Percentiles rank a stretch among this genome's conserved stretches.
Conservation (phyloP, 2,113 vertebrate species). For the Nibea coibor region DNA sequence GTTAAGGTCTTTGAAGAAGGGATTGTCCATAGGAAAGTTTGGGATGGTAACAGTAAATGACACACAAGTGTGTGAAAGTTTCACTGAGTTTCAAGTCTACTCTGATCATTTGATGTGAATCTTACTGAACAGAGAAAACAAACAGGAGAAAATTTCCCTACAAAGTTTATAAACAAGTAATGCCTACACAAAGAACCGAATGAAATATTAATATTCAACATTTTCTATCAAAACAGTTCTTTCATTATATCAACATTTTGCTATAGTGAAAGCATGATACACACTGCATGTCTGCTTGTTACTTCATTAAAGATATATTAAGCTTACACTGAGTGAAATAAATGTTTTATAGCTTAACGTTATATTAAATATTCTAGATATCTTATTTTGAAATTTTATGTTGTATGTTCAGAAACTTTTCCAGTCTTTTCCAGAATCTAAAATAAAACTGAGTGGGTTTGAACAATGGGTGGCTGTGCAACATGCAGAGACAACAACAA, state of each 20-base stretch:
- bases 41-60: slow-evolving; percentile 61
- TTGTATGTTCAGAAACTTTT: neutral
- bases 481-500: neutral
- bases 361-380: neutral
- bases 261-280: neutral
- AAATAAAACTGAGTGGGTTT: slow-evolving; percentile 10
- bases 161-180: neutral
- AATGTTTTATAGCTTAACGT: neutral
- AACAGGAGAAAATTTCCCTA: neutral
- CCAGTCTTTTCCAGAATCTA: neutral
- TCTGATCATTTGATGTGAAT: slow-evolving; percentile 2
- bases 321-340: neutral
- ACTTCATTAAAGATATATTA: neutral
- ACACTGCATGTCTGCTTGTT: neutral
- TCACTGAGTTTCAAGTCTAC: neutral
- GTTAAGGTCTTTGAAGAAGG: slow-evolving; percentile 27
- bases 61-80: slow-evolving; percentile 6
- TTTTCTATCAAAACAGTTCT: neutral
- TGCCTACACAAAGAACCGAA: neutral
- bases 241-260: neutral
- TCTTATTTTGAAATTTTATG: neutral
- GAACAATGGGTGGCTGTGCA: slow-evolving; percentile 1
- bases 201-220: neutral
- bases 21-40: slow-evolving; percentile 58
- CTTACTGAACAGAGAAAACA: neutral